Conservation (phyloP, 1,140 invertebrate genomes). For the Penaeus indicus region DNA sequence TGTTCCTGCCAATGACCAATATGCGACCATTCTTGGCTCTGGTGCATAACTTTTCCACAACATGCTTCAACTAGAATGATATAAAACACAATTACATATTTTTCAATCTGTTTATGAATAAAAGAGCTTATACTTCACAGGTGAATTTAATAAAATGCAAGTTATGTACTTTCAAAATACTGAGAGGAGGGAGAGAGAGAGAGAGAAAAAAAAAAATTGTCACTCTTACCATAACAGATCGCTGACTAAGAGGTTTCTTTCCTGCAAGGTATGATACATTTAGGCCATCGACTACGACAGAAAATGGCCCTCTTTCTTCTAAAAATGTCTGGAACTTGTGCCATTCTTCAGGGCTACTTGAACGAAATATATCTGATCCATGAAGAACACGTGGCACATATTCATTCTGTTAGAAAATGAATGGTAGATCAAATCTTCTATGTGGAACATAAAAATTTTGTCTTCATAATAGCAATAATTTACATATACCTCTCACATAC, state of each 20-base stretch:
- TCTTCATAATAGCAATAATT: too few relatives aligned
- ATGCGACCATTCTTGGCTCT: not conserved
- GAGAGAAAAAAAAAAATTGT: too few relatives aligned
- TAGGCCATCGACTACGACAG: constrained; percentile 40
- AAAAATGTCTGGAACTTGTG: not conserved
- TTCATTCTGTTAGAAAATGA: constrained; percentile 20
- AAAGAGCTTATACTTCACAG: not conserved
- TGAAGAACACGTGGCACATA: constrained; percentile 33
- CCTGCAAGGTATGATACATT: constrained; percentile 29
- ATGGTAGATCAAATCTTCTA: too few relatives aligned
- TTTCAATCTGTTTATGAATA: not conserved
- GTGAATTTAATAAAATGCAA: too few relatives aligned
- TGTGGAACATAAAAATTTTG: too few relatives aligned
- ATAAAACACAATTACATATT: not conserved
- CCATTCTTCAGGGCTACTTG: constrained; percentile 41
- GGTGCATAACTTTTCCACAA: not conserved
- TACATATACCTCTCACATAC: too few relatives aligned
- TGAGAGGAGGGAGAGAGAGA: too few relatives aligned
- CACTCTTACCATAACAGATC: not conserved
- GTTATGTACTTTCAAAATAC: too few relatives aligned
- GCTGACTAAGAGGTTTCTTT: not conserved
- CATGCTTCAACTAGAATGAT: constrained; percentile 31
- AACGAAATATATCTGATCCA: constrained; percentile 39
- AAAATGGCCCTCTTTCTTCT: constrained; percentile 30
- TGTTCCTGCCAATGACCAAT: constrained; percentile 38